These are phyloP conservation scores for Gorsachius magnificus DNA, from an alignment of 2,797 vertebrate species.

Conservation along the genomic window DNA sequence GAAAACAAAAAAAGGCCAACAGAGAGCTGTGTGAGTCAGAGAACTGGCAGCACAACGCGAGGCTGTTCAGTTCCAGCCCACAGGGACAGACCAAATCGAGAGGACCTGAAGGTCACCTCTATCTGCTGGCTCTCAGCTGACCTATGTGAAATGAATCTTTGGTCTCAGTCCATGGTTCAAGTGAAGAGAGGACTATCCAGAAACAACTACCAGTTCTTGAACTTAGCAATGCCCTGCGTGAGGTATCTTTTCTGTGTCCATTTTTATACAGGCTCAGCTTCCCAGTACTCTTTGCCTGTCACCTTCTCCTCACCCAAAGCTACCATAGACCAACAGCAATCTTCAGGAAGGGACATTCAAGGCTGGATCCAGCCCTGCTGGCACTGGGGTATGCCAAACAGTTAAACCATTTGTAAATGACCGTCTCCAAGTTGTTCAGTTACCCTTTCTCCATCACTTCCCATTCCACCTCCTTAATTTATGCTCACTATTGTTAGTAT, in stretches of 20 bases:
- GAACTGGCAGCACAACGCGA: constrained; percentile 32
- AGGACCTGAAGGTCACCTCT: constrained; percentile 53
- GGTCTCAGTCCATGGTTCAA: background rate
- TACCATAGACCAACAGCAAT: background rate
- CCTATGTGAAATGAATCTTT: background rate
- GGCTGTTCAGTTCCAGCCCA: constrained; percentile 27
- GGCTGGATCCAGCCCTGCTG: background rate
- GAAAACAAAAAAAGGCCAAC: background rate
- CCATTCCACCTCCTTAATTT: constrained; percentile 30
- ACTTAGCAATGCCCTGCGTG: background rate
- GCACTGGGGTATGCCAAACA: background rate
- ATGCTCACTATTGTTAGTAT: background rate
- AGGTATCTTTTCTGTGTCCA: background rate
- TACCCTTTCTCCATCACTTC: constrained; percentile 22
- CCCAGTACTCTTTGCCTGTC: background rate
- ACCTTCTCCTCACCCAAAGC: background rate
- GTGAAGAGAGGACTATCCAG: background rate
- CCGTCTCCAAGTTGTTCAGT: background rate
- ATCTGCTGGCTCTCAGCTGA: constrained; percentile 6
- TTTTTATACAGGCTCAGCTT: background rate
- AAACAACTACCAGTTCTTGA: background rate
- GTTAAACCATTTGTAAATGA: constrained; percentile 36
- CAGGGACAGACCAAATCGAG: background rate
- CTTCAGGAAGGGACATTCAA: background rate
- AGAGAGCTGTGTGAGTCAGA: constrained; percentile 48